Base-by-base conservation (phyloP, 2,113 vertebrate species). In the Tragulus kanchil region DNA sequence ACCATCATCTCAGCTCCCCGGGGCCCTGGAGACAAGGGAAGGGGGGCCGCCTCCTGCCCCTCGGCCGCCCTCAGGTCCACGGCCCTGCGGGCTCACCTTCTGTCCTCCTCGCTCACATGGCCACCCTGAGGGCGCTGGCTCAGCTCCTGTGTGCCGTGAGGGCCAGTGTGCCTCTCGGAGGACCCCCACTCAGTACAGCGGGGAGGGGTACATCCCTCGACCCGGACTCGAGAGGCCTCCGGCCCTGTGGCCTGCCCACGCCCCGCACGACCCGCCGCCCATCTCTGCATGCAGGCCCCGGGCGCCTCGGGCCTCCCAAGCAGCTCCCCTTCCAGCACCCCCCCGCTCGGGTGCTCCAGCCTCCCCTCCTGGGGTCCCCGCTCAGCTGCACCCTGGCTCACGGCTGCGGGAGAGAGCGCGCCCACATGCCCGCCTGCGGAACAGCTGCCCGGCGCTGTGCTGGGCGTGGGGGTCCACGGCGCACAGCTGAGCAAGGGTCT, bases 391-490 rank as follows among this genome's bases (percentile, higher is more conserved):
- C 59, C 42, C 50, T 15, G 11, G 73, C 26, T 71, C 42, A 16
- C 1, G 0, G 14, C 28, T 11, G 48, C 45, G n/a, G 25, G 54
- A 10, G 4, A 61, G 50, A 36, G 26, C n/a, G 5, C n/a, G 28
- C 3, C 1, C 1, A 0, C 23, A 13, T 6, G 19, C 1, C 2
- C 10, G 11, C 52, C 78, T 28, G 14, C 16, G 15, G 31, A 84
- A 67, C 15, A 48, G 56, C 16, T 4, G 4, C 61, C 73, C 67
- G 3, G 8, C 12, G 15, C 36, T 23, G n/a, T 42, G 45, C 42
- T 21, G 65, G 71, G 19, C 5, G 1, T 52, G 69, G 78, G 50
- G 67, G 21, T 25, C 13, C 3, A 5, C 3, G 19, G 42, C 21
- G 28, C 79, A 23, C 1, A 48, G 62, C 54, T 2, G 54, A 65